Conservation (phyloP, 2,113 vertebrate genomes). For the Myotis davidii region DNA sequence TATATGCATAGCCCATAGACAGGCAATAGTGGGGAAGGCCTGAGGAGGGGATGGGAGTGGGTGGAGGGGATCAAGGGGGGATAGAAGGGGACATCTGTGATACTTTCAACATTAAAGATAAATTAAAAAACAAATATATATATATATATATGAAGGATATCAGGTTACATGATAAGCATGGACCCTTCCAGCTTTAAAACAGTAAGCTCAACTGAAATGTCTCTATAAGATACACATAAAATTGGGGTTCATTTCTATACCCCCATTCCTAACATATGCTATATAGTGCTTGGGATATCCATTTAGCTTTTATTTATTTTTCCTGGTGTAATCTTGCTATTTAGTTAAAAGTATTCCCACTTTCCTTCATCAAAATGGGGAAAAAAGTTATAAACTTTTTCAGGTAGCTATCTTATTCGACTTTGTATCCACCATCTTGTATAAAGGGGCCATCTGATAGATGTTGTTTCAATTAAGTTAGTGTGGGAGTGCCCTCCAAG, state of each 20-base stretch:
- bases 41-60: too few species aligned
- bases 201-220: neutral
- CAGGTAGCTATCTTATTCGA: neutral
- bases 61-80: too few species aligned
- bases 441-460: neutral
- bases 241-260: neutral
- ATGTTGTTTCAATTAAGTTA: neutral
- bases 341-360: neutral
- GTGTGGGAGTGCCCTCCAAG: neutral
- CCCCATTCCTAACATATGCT: neutral
- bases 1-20: too few species aligned
- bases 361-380: slow-evolving; percentile 7
- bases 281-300: neutral
- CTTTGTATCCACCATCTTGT: neutral
- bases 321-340: neutral
- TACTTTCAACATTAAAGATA: too few species aligned
- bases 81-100: too few species aligned
- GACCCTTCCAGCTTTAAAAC: neutral
- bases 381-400: neutral
- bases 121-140: too few species aligned
- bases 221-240: neutral
- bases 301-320: neutral
- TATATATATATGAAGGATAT: neutral
- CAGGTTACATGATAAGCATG: neutral
- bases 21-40: too few species aligned